A percentile compares a stretch with the other conserved stretches of the same genome.
phyloP scores from a whole-genome alignment of 2,888 invertebrate species.

The Trissonchulus sp. region DNA sequence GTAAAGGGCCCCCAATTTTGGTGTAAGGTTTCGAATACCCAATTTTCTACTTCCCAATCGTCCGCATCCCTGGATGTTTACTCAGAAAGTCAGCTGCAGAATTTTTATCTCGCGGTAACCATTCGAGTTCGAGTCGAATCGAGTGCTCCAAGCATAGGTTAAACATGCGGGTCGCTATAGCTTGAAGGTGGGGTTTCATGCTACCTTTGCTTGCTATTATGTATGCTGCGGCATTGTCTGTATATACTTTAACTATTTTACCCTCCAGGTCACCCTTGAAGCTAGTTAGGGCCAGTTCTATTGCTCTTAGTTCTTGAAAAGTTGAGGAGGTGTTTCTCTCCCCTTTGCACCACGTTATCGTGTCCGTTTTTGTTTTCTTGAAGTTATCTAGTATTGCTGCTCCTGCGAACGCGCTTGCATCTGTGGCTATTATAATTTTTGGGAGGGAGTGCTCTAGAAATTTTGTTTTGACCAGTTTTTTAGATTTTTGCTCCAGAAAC shows the following conservation, averaged over 20 bases:
- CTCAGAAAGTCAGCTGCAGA: background rate
- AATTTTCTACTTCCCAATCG: background rate
- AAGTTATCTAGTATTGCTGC: slow-evolving; percentile 1
- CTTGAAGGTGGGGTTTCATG: slow-evolving; percentile 7
- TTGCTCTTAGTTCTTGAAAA: too few species aligned
- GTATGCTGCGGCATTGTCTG: background rate
- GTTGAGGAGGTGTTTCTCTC: too few species aligned
- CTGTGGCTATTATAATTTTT: background rate
- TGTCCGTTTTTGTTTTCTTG: too few species aligned
- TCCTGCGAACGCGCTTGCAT: background rate
- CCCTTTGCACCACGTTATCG: too few species aligned
- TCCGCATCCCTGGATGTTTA: background rate
- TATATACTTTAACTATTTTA: background rate
- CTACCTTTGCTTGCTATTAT: background rate
- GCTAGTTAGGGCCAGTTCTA: too few species aligned
- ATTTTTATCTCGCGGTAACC: background rate
- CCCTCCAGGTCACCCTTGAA: too few species aligned
- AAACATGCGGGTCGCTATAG: background rate
- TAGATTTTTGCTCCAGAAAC: background rate
- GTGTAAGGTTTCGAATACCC: background rate
- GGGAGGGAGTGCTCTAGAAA: background rate
- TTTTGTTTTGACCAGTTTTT: background rate
- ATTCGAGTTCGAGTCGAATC: slow-evolving; percentile 4
- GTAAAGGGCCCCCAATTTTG: background rate
- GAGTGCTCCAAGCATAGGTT: background rate